Base-by-base conservation (phyloP, 2,113 vertebrate genomes). In the Microtus ochrogaster region DNA sequence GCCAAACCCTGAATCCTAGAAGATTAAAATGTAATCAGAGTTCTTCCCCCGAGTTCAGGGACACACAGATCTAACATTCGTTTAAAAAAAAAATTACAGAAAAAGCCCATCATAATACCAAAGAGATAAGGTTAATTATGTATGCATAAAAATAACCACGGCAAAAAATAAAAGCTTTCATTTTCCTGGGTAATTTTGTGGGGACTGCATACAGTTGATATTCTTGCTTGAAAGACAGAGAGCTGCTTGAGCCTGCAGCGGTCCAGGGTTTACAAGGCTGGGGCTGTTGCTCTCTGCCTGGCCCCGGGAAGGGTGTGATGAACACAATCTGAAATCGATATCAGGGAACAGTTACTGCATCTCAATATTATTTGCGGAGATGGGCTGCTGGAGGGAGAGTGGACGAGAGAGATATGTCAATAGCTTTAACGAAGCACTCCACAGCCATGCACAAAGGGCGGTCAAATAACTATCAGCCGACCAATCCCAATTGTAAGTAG, bases 251-350 rank as follows among this genome's bases (percentile, higher is more conserved):
- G 94, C 82, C 97, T 49, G 52, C 78, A 81, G 96, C 97, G 81
- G 74, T 44, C 92, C 82, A 92, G 94, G 95, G 78, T 81, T 94
- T 94, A 87, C 96, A 94, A 96, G 95, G 94, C 44, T 52, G 94
- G 94, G 94, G 96, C 97, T 91, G 77, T 83, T 92, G 97, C 96
- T 98, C 96, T 91, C 86, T 82, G 97, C 96, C 94, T 58, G 95
- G 97, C 98, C 97, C 98, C 76, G 6, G 16, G 98, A 98, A 98
- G 97, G 93, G 97, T 74, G 97, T 97, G 97, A 98, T 97, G 98
- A 98, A 98, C 77, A 92, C 98, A 97, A 98, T 98, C 96, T 98
- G 97, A 98, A 98, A 99, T 99, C 98, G 98, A 98, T 99, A 98
- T 65, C 95, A 96, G 98, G 98, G 98, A 98, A 98, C 98, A 98